Evolutionary conservation across 2,797 vertebrate species (phyloP).

Genomic region (Pseudotriccus pelzelni): DNA sequence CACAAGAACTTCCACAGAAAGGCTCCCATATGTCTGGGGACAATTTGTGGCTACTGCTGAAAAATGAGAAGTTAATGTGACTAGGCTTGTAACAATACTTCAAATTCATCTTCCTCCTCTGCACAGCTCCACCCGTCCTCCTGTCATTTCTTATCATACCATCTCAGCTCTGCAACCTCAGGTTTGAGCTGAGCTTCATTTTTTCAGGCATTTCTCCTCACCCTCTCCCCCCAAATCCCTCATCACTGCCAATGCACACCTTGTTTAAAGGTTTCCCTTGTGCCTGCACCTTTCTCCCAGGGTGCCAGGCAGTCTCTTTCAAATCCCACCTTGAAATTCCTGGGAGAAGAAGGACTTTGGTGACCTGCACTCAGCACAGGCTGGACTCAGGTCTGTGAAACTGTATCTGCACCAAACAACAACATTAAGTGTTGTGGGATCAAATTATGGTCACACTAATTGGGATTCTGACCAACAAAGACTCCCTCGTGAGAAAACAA

Average conservation of each 20-base stretch:
- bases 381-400: not conserved
- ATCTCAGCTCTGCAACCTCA: not conserved
- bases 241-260: not conserved
- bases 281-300: not conserved
- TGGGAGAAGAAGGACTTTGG: not conserved
- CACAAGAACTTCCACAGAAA: not conserved
- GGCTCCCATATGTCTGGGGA: not conserved
- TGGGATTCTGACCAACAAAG: slow-evolving; percentile 9
- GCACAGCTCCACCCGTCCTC: not conserved
- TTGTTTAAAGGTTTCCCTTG: not conserved
- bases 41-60: not conserved
- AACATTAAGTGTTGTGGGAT: not conserved
- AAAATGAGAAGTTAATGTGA: not conserved
- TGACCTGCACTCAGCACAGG: rapidly evolving
- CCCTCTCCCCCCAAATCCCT: not conserved
- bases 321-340: not conserved
- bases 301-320: not conserved
- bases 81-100: not conserved
- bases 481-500: not conserved
- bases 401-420: not conserved
- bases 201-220: not conserved
- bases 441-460: not conserved
- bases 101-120: not conserved
- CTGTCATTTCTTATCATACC: not conserved
- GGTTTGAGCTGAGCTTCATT: not conserved